Evolutionary conservation across 1,140 invertebrate species (phyloP).

Genomic region (Heliothis subflexa): DNA sequence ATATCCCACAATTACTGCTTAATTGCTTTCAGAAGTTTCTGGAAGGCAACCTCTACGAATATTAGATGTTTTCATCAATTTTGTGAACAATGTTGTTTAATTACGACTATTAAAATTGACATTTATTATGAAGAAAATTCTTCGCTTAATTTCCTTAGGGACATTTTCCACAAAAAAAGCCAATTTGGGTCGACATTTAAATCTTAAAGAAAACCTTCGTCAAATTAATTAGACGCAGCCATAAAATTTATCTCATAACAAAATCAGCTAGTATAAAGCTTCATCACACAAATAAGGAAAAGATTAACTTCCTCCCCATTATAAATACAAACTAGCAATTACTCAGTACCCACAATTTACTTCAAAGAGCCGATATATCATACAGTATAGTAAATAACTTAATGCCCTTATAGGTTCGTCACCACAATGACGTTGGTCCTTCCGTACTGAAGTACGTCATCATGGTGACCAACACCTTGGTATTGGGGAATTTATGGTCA

Average conservation of each 20-base stretch:
- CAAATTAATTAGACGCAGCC: too few relatives aligned
- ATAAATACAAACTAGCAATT: conserved; percentile 9
- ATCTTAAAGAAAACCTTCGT: too few relatives aligned
- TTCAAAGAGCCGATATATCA: conserved; percentile 15
- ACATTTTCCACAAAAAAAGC: too few relatives aligned
- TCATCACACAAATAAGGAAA: conserved; percentile 18
- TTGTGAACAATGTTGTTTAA: not conserved
- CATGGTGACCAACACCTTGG: conserved; percentile 31
- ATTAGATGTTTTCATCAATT: not conserved
- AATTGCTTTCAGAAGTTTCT: conserved; percentile 17
- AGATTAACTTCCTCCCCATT: not conserved
- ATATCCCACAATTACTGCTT: not conserved
- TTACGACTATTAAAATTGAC: not conserved
- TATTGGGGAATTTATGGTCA: conserved; percentile 23
- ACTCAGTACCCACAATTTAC: conserved; percentile 18
- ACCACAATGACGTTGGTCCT: conserved; percentile 38
- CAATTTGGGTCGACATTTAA: too few relatives aligned
- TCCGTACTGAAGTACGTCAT: conserved; percentile 30
- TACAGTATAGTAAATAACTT: not conserved
- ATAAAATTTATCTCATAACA: not conserved
- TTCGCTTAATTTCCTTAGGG: too few relatives aligned
- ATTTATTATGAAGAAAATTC: too few relatives aligned
- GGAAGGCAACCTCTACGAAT: not conserved
- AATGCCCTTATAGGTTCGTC: not conserved
- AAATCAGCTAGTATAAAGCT: not conserved